A percentile compares a stretch with the other conserved stretches of the same genome.
These are phyloP conservation scores for Mormyrops attenuatus DNA, from an alignment of 2,797 vertebrate species.

Conservation along the genomic window DNA sequence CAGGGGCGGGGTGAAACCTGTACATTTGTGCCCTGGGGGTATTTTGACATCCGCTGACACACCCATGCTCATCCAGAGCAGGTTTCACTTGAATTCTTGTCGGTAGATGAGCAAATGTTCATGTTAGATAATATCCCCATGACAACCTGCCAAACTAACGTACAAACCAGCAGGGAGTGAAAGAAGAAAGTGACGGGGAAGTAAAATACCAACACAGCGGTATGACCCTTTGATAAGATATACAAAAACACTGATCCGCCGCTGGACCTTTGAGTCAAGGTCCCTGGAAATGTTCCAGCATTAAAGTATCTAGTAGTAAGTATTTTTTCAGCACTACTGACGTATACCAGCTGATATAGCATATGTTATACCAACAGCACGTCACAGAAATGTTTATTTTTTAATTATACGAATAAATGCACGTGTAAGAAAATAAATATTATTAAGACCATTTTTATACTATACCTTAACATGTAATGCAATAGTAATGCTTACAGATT, in stretches of 20 bases:
- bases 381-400: background rate
- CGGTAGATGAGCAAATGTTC: background rate
- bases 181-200: background rate
- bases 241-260: background rate
- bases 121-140: background rate
- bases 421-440: background rate
- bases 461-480: background rate
- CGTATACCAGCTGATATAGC: background rate
- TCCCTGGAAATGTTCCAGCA: background rate
- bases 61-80: background rate
- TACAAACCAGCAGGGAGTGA: background rate
- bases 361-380: background rate
- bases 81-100: background rate
- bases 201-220: background rate
- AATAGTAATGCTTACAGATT: background rate
- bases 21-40: background rate
- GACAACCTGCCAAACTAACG: background rate
- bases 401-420: background rate
- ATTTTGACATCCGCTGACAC: constrained; percentile 12
- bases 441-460: background rate
- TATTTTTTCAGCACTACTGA: background rate
- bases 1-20: background rate
- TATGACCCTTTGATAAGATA: background rate
- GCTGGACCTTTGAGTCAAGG: background rate
- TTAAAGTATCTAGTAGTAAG: background rate